Conservation (phyloP, 2,888 invertebrate species). For the Diplolepis rosae region DNA sequence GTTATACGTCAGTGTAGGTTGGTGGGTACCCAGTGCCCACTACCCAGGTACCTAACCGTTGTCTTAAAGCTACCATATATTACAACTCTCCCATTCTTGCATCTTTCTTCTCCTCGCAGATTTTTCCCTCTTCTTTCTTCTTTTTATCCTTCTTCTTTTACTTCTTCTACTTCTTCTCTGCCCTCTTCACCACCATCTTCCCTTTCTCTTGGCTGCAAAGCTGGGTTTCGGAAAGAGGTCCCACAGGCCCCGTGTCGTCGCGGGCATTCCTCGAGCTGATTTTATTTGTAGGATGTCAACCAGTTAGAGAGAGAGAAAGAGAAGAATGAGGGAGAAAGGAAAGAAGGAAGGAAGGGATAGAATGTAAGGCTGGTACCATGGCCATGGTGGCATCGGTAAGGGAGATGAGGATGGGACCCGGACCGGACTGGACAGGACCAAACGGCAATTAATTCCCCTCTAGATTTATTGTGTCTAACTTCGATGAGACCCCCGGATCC, state of each 20-base stretch:
- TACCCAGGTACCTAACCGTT: constrained; percentile 61
- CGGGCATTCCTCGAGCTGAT: constrained; percentile 71
- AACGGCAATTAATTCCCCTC: constrained; percentile 71
- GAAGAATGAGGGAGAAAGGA: constrained; percentile 41
- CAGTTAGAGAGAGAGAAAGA: constrained; percentile 41
- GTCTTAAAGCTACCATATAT: constrained; percentile 69
- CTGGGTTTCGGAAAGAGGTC: constrained; percentile 53
- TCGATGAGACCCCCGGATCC: constrained; percentile 54
- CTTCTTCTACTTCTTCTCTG: constrained; percentile 34
- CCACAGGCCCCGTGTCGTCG: constrained; percentile 69
- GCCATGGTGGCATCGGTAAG: constrained; percentile 30
- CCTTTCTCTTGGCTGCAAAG: constrained; percentile 43
- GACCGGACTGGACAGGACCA: constrained; percentile 64
- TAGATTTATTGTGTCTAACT: constrained; percentile 71
- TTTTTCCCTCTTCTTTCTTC: constrained; percentile 33
- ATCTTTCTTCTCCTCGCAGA: constrained; percentile 16
- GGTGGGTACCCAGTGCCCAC: constrained; percentile 44
- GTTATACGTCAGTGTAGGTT: constrained; percentile 35
- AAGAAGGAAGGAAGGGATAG: too few species aligned
- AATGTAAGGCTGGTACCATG: constrained; percentile 40
- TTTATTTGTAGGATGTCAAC: constrained; percentile 71
- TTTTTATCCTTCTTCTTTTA: constrained; percentile 31
- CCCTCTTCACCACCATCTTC: constrained; percentile 36
- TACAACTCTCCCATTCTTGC: constrained; percentile 54
- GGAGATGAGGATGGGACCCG: constrained; percentile 58